Evolutionary conservation across 2,888 invertebrate genomes (phyloP).

Genomic region (Yponomeuta malinellus): DNA sequence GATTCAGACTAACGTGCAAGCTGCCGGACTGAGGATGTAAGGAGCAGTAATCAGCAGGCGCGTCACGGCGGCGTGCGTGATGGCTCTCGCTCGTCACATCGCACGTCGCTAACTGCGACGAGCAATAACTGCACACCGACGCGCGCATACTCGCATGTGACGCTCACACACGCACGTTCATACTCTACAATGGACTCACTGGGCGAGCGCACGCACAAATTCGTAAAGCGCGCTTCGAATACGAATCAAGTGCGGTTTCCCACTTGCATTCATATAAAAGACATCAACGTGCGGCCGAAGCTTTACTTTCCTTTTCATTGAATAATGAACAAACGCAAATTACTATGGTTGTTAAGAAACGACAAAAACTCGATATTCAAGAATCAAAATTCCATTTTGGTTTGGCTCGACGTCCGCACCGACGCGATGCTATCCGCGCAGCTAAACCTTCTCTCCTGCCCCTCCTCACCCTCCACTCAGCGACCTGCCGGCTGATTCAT

Average conservation of each 20-base stretch:
- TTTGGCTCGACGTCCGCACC: neutral
- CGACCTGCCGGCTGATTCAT: neutral
- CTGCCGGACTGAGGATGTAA: neutral
- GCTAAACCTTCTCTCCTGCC: neutral
- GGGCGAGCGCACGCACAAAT: neutral
- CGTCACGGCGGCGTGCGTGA: neutral
- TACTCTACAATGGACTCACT: neutral
- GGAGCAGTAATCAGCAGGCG: neutral
- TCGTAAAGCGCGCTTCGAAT: neutral
- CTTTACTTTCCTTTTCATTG: constrained; percentile 2
- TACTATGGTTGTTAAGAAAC: neutral
- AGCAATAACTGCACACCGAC: neutral
- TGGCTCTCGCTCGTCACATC: neutral
- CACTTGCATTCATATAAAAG: constrained; percentile 9
- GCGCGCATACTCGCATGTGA: too few relatives aligned
- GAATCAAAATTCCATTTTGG: neutral
- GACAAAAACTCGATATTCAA: constrained; percentile 4
- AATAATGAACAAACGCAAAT: neutral
- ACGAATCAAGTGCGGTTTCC: neutral
- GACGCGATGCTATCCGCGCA: neutral
- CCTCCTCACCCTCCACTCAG: neutral
- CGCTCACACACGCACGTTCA: neutral
- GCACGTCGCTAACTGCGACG: too few relatives aligned
- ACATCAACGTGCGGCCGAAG: constrained; percentile 8
- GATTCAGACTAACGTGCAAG: neutral